Evolutionary conservation across 2,797 vertebrate species (phyloP), one percentile per base, ranked within the genome.

Genomic region (Paramormyrops hopkinsi): DNA sequence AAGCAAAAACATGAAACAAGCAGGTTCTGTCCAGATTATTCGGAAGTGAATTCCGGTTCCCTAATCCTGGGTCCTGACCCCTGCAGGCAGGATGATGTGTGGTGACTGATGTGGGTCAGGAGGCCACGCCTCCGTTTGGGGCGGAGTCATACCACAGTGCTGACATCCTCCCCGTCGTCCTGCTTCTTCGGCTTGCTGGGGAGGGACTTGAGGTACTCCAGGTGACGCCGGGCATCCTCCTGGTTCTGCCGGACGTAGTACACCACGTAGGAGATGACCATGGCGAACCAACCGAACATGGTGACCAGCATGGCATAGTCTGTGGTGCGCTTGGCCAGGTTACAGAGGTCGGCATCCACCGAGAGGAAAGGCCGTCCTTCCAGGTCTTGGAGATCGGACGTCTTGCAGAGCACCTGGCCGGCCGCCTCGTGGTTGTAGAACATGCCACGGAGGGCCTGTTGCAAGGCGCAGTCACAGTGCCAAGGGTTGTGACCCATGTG

Each of bases 211-310:
- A 99, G 98, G 96, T 99, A 99, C 96, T 99, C 98, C 88, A 99
- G 97, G 96, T 99, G 98, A 82, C 98, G 97, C 29, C 98, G 95
- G 0, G 98, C 98, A 19, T 99, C 98, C 93, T 99, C 98, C 94
- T 99, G 98, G 93, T 99, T 99, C 95, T 99, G 98, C 92, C 98
- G 96, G 73, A 99, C 98, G 0, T 99, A 99, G 92, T 99, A 99
- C 33, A 99, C 98, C 90, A 99, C 98, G 0, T 99, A 99, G 0
- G 98, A 99, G 93, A 99, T 99, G 93, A 99, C 98, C 98, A 99
- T 99, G 93, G 98, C 98, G 91, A 99, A 99, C 98, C 98, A 99
- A 93, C 98, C 98, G 88, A 99, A 99, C 98, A 99, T 99, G 93
- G 98, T 99, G 93, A 99, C 98, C 92, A 99, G 95, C 98, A 99